Evolutionary conservation across 2,113 vertebrate genomes (phyloP).

Genomic region (Chionodraco myersi): DNA sequence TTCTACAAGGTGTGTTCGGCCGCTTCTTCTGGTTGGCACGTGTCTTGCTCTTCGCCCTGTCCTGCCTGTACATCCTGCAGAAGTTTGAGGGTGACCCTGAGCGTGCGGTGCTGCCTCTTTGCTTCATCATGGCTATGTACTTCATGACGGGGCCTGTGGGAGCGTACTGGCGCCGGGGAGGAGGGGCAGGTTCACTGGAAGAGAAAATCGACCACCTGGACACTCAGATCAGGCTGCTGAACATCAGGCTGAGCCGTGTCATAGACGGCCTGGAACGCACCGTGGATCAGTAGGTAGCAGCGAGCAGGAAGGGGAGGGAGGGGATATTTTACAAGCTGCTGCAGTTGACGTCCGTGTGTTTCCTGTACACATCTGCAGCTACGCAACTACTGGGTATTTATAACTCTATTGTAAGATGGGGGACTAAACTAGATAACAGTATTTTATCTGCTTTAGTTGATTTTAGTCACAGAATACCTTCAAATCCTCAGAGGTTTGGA

Average conservation of each 20-base stretch:
- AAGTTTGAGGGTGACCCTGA: conserved; percentile 95
- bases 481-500: conserved; percentile 37
- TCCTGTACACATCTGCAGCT: conserved; percentile 43
- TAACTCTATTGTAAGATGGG: conserved; percentile 36
- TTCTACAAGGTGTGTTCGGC: conserved; percentile 91
- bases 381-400: conserved; percentile 57
- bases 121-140: conserved; percentile 93
- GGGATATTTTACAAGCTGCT: conserved; percentile 12
- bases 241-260: conserved; percentile 93
- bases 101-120: conserved; percentile 90
- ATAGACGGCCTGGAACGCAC: conserved; percentile 91
- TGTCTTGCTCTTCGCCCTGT: conserved; percentile 90
- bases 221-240: conserved; percentile 93
- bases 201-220: conserved; percentile 97
- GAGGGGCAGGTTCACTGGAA: conserved; percentile 86
- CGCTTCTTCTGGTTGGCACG: conserved; percentile 95
- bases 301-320: conserved; percentile 1
- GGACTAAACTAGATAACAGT: conserved; percentile 34
- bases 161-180: conserved; percentile 90
- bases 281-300: conserved; percentile 78
- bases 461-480: conserved; percentile 38
- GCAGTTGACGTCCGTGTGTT: conserved; percentile 49
- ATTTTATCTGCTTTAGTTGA: conserved; percentile 58
- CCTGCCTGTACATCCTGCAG: conserved; percentile 96
- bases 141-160: conserved; percentile 96